Evolutionary conservation across 2,888 invertebrate genomes (phyloP).

Genomic region (Tiphia femorata): DNA sequence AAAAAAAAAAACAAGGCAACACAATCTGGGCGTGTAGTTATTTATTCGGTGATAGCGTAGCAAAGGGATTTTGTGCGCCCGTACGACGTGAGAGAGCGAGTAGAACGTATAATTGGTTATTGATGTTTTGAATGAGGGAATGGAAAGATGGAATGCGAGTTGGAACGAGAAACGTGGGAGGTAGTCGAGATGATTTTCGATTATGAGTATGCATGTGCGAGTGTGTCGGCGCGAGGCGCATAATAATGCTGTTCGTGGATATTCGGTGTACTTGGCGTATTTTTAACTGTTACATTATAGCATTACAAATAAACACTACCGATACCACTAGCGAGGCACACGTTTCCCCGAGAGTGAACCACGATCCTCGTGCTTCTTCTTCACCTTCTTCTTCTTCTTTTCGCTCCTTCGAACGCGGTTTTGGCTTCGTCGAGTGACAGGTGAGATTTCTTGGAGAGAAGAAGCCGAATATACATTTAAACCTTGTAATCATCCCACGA

Average conservation of each 20-base stretch:
- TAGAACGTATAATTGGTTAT: too few relatives aligned
- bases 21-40: constrained; percentile 38
- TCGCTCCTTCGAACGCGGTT: too few relatives aligned
- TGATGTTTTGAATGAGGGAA: neutral
- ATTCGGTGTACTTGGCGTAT: constrained; percentile 51
- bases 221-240: constrained; percentile 21
- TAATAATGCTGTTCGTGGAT: constrained; percentile 49
- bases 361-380: too few relatives aligned
- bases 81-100: neutral
- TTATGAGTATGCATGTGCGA: neutral
- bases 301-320: constrained; percentile 48
- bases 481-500: too few relatives aligned
- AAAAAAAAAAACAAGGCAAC: too few relatives aligned
- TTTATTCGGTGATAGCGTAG: constrained; percentile 35
- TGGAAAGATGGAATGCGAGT: neutral
- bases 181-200: too few relatives aligned
- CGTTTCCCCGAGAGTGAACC: too few relatives aligned
- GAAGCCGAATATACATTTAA: too few relatives aligned
- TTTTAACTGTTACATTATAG: constrained; percentile 55
- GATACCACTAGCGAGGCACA: constrained; percentile 17
- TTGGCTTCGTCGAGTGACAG: too few relatives aligned
- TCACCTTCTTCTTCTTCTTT: too few relatives aligned
- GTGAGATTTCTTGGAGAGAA: too few relatives aligned
- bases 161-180: neutral
- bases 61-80: neutral